Base-by-base conservation (phyloP, 2,113 vertebrate genomes). In the Chloropsis cyanopogon region DNA sequence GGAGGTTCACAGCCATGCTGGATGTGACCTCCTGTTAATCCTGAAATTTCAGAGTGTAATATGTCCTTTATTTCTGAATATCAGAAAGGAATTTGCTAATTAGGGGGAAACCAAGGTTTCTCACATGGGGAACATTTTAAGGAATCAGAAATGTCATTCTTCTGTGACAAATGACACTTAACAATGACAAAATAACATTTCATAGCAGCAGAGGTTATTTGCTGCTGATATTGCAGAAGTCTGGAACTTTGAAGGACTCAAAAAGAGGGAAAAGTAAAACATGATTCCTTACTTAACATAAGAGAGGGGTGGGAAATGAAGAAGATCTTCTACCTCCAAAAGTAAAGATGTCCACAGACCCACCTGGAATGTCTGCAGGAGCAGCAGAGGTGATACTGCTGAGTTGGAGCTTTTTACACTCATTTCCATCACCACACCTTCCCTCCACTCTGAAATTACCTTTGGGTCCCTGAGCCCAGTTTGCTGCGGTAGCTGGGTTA, bases 221-320 rank as follows among this genome's bases (percentile, higher is more conserved):
- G 73, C 53, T 92, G 70, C 70, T 80, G 78, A 17, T 42, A 53
- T 10, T 61, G 61, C 75, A 66, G 63, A 68, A 64, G 31, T n/a
- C 80, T 44, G 56, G 69, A 54, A n/a, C 11, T 82, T 61, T 2
- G 11, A 79, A 92, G 73, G 46, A 24, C n/a, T 65, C 2, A 1
- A 57, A 76, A 53, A 50, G 29, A 71, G 5, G 19, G 46, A 60
- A 56, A 90, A 61, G 28, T 20, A 69, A 76, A 90, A 42, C 7
- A 3, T 60, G 50, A 90, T 73, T 59, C 50, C 24, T 65, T 46
- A 69, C 46, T 73, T 92, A 86, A 88, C 93, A 90, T 80, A 88
- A 76, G 47, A 50, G 5, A 46, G 68, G 56, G 59, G 80, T 59
- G 73, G 92, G 84, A 69, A 65, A 49, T 53, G 84, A 88, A 42